phyloP scores from a whole-genome alignment of 2,888 invertebrate species.

The Dyspetes luteomarginatus region DNA sequence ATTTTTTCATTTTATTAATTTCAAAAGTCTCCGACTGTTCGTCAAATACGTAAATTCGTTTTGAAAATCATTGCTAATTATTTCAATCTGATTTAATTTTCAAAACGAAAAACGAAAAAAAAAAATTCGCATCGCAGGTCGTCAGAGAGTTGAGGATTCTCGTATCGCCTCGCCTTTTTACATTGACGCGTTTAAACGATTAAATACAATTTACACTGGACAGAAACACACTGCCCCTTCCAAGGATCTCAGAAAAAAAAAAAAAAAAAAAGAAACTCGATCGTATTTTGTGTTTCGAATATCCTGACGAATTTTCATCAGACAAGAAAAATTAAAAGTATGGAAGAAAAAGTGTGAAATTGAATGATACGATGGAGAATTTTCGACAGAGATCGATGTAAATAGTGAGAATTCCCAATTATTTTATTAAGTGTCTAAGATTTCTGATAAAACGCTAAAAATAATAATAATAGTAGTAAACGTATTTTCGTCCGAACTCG shows the following conservation, averaged over 20 bases:
- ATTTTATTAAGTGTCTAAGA: conserved; percentile 45
- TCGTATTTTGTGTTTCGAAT: conserved; percentile 7
- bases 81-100: not conserved
- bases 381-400: conserved; percentile 53
- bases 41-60: not conserved
- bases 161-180: conserved; percentile 7
- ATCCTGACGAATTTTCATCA: conserved; percentile 16
- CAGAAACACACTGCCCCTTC: conserved; percentile 66
- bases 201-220: conserved; percentile 40
- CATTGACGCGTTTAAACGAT: conserved; percentile 16
- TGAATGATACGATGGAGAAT: conserved; percentile 29
- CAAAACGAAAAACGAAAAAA: not conserved
- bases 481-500: conserved; percentile 13
- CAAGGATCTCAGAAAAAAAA: conserved; percentile 53
- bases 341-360: not conserved
- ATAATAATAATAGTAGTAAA: not conserved
- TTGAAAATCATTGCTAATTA: not conserved
- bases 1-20: not conserved
- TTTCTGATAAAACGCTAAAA: conserved; percentile 3
- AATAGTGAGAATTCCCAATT: conserved; percentile 58
- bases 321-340: conserved; percentile 21
- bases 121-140: conserved; percentile 2
- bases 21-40: no score
- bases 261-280: conserved; percentile 2
- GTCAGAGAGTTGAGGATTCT: not conserved